A percentile compares a stretch with the other conserved stretches of the same genome.
phyloP scores from a whole-genome alignment of 2,797 vertebrate genomes.

The Falco berigora region DNA sequence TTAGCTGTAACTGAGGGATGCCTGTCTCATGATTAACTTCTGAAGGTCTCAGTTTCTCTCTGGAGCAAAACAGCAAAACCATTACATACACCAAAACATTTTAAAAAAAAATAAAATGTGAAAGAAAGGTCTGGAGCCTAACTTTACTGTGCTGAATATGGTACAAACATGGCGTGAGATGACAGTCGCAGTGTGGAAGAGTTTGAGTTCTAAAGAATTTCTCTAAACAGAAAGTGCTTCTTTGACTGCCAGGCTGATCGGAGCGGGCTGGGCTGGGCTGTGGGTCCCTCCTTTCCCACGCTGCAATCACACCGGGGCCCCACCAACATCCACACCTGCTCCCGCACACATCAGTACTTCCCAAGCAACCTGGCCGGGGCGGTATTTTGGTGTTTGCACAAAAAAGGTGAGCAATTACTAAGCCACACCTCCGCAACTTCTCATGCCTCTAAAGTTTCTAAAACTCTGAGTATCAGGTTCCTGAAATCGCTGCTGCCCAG shows the following conservation, averaged over 20 bases:
- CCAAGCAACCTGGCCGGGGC: not conserved
- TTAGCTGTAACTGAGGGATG: not conserved
- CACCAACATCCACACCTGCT: not conserved
- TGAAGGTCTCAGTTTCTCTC: not conserved
- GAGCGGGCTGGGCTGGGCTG: fast-evolving
- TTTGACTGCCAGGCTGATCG: not conserved
- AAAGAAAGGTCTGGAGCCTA: not conserved
- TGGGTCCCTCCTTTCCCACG: not conserved
- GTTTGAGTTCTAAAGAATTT: not conserved
- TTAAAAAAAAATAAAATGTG: fast-evolving
- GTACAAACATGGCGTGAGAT: fast-evolving
- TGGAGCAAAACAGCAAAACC: not conserved
- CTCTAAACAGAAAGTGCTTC: not conserved
- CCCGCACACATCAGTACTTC: not conserved
- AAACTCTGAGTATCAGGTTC: not conserved
- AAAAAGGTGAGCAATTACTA: constrained; percentile 11
- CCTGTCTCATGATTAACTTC: not conserved
- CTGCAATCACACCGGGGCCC: not conserved
- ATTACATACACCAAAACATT: not conserved
- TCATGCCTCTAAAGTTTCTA: constrained; percentile 45
- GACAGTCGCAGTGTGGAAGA: not conserved
- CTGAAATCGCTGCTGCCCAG: not conserved
- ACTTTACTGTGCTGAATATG: fast-evolving
- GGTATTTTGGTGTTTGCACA: not conserved
- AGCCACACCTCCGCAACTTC: not conserved